phyloP scores from a whole-genome alignment of 92 coral and sea anemone genomes.

The Ricordea florida region DNA sequence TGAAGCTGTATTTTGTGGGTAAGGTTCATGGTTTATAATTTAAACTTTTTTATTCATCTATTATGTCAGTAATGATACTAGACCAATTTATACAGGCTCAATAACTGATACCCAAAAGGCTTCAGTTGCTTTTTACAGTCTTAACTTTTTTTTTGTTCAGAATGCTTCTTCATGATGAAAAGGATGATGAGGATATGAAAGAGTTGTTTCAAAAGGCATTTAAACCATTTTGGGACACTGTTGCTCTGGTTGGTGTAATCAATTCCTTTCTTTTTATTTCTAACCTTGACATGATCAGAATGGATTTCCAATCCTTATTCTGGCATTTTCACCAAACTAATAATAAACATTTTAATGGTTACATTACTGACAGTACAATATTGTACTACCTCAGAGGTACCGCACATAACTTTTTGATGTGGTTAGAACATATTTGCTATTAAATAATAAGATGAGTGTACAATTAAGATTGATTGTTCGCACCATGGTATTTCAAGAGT shows the following conservation, averaged over 20 bases:
- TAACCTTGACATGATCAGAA: too few relatives aligned
- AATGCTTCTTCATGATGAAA: slow-evolving; percentile 68
- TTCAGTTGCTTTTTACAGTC: not conserved
- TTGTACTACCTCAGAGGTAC: too few relatives aligned
- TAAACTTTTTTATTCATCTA: not conserved
- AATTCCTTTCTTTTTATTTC: too few relatives aligned
- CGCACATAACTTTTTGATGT: too few relatives aligned
- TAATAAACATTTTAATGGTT: too few relatives aligned
- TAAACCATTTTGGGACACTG: slow-evolving; percentile 86
- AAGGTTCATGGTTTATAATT: not conserved
- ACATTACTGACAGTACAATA: not conserved
- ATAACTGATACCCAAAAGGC: not conserved
- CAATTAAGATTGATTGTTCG: too few relatives aligned
- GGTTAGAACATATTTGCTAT: too few relatives aligned
- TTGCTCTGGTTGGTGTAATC: slow-evolving; percentile 66
- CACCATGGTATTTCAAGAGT: too few relatives aligned
- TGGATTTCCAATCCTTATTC: too few relatives aligned
- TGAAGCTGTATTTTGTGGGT: slow-evolving; percentile 87
- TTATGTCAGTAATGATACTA: not conserved
- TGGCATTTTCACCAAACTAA: too few relatives aligned
- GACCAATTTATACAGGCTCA: not conserved
- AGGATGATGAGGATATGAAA: slow-evolving; percentile 73
- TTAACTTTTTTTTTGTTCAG: slow-evolving; percentile 5
- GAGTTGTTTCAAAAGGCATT: slow-evolving; percentile 68
- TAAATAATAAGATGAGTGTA: too few relatives aligned